Evolutionary conservation across 1,140 invertebrate species (phyloP), one percentile per base, ranked within the genome.

Genomic region (Pantala flavescens): DNA sequence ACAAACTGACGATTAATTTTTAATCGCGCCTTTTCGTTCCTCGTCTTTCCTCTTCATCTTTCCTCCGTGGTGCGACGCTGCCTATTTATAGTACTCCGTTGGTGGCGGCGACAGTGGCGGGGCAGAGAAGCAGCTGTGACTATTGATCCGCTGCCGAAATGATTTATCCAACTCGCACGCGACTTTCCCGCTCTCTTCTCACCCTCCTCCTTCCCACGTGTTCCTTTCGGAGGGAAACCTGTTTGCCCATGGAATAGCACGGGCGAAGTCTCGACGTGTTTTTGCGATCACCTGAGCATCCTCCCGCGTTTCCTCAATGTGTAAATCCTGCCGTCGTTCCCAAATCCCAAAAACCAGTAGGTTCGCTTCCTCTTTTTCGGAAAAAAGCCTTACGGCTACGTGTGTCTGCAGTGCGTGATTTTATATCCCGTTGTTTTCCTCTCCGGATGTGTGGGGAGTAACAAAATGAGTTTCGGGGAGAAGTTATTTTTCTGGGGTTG

Each of bases 111-210:
- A 21, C 49, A 63, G 49, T 12, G 49, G 49, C n/a, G 49, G 16
- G 49, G 49, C 49, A 3, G 49, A 63, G 49, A 63, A 63, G 49
- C 49, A 63, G 49, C 49, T 63, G 49, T 63, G 49, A 63, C 49
- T 63, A 63, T 63, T 63, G 49, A 63, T 63, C 49, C 49, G 49
- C 49, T 21, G 49, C 49, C 49, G n/a, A 63, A 63, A 63, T 63
- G 49, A 63, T 63, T 63, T 63, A 63, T 63, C 49, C 49, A 12
- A 21, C 49, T 21, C 49, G 49, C 49, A 63, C 49, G 49, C 49
- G 49, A 63, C 49, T 63, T 21, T 21, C 49, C n/a, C 49, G n/a
- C 14, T 21, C 49, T 21, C 16, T 21, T 12, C 49, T 12, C 49
- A 63, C 49, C 49, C n/a, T 63, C 12, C 16, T 63, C 12, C 49